Conservation (phyloP, 2,888 invertebrate genomes). For the Euplexia lucipara region DNA sequence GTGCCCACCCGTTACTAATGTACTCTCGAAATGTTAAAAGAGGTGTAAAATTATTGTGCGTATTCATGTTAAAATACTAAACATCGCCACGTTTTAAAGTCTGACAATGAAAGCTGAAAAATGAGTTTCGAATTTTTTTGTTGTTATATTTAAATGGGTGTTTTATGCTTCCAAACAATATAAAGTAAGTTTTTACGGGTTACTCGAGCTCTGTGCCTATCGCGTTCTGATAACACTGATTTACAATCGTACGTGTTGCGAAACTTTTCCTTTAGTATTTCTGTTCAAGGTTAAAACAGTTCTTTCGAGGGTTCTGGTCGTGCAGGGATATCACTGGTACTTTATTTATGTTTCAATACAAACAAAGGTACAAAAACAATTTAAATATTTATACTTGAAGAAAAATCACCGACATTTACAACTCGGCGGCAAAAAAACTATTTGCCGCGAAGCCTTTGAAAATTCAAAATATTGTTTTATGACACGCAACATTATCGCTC, state of each 20-base stretch:
- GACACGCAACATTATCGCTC: slow-evolving; percentile 73
- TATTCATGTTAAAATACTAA: slow-evolving; percentile 44
- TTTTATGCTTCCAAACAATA: slow-evolving; percentile 32
- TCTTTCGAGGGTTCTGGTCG: slow-evolving; percentile 12
- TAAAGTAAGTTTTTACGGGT: slow-evolving; percentile 25
- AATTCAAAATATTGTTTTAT: slow-evolving; percentile 72
- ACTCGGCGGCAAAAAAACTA: slow-evolving; percentile 42
- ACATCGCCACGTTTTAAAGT: slow-evolving; percentile 14
- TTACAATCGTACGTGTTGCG: slow-evolving; percentile 49
- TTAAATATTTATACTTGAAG: slow-evolving; percentile 26
- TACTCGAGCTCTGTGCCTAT: slow-evolving; percentile 5
- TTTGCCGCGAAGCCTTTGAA: slow-evolving; percentile 61
- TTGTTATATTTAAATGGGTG: slow-evolving; percentile 1
- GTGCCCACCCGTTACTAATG: slow-evolving; percentile 53
- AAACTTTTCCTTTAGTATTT: slow-evolving; percentile 23
- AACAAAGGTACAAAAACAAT: slow-evolving; percentile 14
- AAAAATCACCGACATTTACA: slow-evolving; percentile 44
- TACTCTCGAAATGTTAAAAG: slow-evolving; percentile 58
- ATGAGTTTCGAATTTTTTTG: neutral
- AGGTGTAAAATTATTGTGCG: slow-evolving; percentile 49
- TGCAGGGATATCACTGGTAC: neutral
- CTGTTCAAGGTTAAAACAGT: slow-evolving; percentile 26
- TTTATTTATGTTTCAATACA: neutral
- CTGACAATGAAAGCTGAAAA: slow-evolving; percentile 37
- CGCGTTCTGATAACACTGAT: slow-evolving; percentile 47